Base-by-base conservation (phyloP, 2,113 vertebrate species). In the Hiodon alosoides region DNA sequence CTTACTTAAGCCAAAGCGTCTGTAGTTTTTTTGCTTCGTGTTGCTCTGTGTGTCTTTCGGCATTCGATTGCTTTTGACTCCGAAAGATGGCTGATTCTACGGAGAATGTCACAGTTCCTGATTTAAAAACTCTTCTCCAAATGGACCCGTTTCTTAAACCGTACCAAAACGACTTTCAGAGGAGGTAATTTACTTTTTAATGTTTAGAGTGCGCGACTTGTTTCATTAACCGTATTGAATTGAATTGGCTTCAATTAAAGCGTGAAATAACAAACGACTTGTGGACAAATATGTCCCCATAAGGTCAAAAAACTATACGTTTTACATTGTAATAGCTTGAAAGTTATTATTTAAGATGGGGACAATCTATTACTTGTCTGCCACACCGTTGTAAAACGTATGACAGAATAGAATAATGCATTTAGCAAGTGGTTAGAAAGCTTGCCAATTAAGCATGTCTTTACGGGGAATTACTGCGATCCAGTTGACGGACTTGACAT, bases 101-200 rank as follows among this genome's bases (percentile, higher is more conserved):
- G 86, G 86, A 88, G 85, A 78, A 67, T 72, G 76, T 90, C 86
- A 57, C 87, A 53, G 62, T 88, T 80, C 90, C 89, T 17, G 81
- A 83, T 17, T 83, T 92, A 82, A 85, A 57, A 82, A 67, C 53
- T 60, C 87, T 91, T 72, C 78, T 92, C 5, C 86, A 89, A 85
- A 88, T 88, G 86, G 91, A 93, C 72, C 87, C 89, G 6, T 62
- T 78, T 8, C 89, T 93, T 47, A 89, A 89, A 80, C 4, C 78
- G 1, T 92, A 81, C 83, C 84, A 86, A 77, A 86, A 86, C 83
- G 91, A 93, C 90, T 90, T 90, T 86, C 74, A 79, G 77, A 86
- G 91, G 86, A 93, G 91, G 91, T 92, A 92, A 90, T 59, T 47
- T 53, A 62, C 2, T 76, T 77, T 80, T 72, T 52, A 69, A 55